Percentiles rank a stretch among this genome's conserved stretches.
phyloP scores from a whole-genome alignment of 1,140 invertebrate species.

The Holotrichia oblita region DNA sequence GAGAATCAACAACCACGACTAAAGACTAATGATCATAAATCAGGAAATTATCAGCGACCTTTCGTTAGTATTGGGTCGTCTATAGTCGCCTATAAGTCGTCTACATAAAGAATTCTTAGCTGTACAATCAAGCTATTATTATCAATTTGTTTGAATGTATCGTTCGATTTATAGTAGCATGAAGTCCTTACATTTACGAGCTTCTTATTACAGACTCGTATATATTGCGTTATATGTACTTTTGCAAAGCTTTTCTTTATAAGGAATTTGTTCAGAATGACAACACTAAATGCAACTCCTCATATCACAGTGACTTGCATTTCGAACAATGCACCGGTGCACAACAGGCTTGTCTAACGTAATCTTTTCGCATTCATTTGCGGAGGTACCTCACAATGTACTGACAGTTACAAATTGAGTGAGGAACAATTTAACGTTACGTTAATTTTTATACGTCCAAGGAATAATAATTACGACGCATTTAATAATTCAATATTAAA shows the following conservation, averaged over 20 bases:
- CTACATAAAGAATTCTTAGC: too few relatives aligned
- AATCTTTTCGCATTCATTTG: background rate
- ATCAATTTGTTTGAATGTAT: background rate
- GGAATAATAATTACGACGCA: background rate
- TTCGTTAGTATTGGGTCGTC: too few relatives aligned
- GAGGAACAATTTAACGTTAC: background rate
- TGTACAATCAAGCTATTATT: too few relatives aligned
- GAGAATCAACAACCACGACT: too few relatives aligned
- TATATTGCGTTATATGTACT: background rate
- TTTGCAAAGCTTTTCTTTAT: background rate
- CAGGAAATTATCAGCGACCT: too few relatives aligned
- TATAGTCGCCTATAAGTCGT: too few relatives aligned
- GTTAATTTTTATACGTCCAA: background rate
- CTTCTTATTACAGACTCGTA: background rate
- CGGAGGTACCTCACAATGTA: background rate
- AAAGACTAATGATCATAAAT: too few relatives aligned
- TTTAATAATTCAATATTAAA: background rate
- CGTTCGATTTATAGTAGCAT: background rate
- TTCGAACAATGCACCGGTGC: background rate
- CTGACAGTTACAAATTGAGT: background rate
- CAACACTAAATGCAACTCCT: background rate
- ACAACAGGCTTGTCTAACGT: background rate
- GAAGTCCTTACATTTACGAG: background rate
- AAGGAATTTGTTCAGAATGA: conserved; percentile 2
- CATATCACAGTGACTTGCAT: background rate